Percentiles rank a stretch among this genome's conserved stretches.
Evolutionary conservation across 2,888 invertebrate species (phyloP).

Genomic region (Acronicta leporina): DNA sequence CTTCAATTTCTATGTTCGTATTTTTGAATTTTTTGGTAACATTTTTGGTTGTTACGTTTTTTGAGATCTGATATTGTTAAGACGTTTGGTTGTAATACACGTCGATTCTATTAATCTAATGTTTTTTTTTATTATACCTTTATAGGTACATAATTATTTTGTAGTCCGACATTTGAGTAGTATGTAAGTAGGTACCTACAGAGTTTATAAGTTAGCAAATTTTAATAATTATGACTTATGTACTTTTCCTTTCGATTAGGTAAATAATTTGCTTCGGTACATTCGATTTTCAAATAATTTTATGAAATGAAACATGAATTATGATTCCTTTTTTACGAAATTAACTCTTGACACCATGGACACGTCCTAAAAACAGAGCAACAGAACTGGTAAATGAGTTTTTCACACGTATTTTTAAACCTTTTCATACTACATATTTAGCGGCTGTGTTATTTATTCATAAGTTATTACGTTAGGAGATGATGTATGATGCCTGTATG

Average conservation of each 20-base stretch:
- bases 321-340: too few relatives aligned
- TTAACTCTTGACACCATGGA: slow-evolving; percentile 12
- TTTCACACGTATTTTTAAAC: slow-evolving; percentile 33
- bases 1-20: slow-evolving; percentile 29
- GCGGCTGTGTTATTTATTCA: slow-evolving; percentile 47
- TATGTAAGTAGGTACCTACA: too few relatives aligned
- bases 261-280: neutral
- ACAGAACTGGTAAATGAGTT: slow-evolving; percentile 24
- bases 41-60: slow-evolving; percentile 2
- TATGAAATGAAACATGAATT: too few relatives aligned
- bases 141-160: too few relatives aligned
- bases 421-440: slow-evolving; percentile 35
- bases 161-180: too few relatives aligned
- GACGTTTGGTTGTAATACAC: too few relatives aligned
- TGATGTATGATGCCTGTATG: slow-evolving; percentile 51
- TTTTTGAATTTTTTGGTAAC: slow-evolving; percentile 22
- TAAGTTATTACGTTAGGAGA: slow-evolving; percentile 48
- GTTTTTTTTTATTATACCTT: too few relatives aligned
- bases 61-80: neutral
- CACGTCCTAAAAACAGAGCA: slow-evolving; percentile 16
- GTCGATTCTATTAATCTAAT: too few relatives aligned
- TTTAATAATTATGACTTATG: too few relatives aligned
- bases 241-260: too few relatives aligned
- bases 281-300: neutral
- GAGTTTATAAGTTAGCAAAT: too few relatives aligned